Percentiles rank a stretch among this genome's conserved stretches.
Conservation (phyloP, 2,797 vertebrate species). For the Falco biarmicus region DNA sequence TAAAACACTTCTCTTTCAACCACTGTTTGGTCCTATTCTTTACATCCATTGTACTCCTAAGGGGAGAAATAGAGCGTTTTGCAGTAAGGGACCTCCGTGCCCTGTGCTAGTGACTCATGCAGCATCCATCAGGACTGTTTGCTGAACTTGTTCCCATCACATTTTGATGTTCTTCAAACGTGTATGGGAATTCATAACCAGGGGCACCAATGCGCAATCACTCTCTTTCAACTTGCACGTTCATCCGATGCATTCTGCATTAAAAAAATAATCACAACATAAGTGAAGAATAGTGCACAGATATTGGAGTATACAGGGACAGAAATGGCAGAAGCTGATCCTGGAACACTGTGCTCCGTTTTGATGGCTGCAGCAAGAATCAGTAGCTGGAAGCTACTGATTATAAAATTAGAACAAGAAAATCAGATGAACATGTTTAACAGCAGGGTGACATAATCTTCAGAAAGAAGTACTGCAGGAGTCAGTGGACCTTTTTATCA, state of each 20-base stretch:
- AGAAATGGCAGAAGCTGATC: background rate
- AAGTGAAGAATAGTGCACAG: background rate
- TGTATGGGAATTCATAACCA: background rate
- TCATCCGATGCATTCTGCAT: background rate
- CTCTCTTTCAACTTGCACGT: background rate
- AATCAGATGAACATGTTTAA: background rate
- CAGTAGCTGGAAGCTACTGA: background rate
- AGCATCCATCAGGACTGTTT: background rate
- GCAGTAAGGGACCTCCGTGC: background rate
- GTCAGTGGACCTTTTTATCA: background rate
- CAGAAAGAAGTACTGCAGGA: background rate
- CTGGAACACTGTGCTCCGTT: background rate
- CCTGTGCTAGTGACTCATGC: accelerated
- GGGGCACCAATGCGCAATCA: no score
- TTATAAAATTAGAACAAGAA: background rate
- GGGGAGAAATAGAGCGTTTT: background rate
- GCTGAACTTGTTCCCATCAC: background rate
- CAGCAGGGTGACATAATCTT: background rate
- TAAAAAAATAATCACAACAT: background rate
- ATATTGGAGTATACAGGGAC: background rate
- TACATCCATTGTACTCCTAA: background rate
- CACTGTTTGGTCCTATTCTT: background rate
- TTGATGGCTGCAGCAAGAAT: background rate
- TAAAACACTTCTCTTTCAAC: background rate
- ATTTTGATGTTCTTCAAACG: background rate